A percentile compares a stretch with the other conserved stretches of the same genome.
These are phyloP conservation scores for Dallia pectoralis DNA, from an alignment of 2,797 vertebrate genomes.

Conservation along the genomic window DNA sequence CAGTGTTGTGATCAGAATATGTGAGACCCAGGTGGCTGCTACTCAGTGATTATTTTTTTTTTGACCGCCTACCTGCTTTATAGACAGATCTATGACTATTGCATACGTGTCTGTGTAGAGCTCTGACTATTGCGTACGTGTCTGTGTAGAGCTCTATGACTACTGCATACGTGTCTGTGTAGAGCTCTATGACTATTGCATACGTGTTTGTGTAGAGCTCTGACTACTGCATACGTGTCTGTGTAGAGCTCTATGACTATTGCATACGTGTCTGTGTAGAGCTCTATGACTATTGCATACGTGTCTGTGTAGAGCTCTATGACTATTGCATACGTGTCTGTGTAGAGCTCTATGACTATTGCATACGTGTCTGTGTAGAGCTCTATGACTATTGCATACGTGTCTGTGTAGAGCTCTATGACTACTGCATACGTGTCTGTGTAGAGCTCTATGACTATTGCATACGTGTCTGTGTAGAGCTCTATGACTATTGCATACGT, in stretches of 20 bases:
- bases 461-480: too few species aligned
- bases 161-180: background rate
- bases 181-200: slow-evolving; percentile 98
- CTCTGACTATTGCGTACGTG: slow-evolving; percentile 94
- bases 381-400: slow-evolving; percentile 97
- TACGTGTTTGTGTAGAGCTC: too few species aligned
- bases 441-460: slow-evolving; percentile 96
- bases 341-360: too few species aligned
- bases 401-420: too few species aligned
- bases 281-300: background rate
- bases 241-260: slow-evolving; percentile 92
- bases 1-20: too few species aligned
- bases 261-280: too few species aligned
- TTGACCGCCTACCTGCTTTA: too few species aligned
- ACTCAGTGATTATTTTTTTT: too few species aligned
- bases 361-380: slow-evolving; percentile 67
- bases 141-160: too few species aligned
- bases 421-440: background rate
- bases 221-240: background rate
- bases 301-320: slow-evolving; percentile 81
- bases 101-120: slow-evolving; percentile 67
- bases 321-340: slow-evolving; percentile 98
- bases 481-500: background rate
- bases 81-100: too few species aligned
- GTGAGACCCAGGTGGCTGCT: background rate